Evolutionary conservation across 1,140 invertebrate species (phyloP).

Genomic region (Hirudo medicinalis): DNA sequence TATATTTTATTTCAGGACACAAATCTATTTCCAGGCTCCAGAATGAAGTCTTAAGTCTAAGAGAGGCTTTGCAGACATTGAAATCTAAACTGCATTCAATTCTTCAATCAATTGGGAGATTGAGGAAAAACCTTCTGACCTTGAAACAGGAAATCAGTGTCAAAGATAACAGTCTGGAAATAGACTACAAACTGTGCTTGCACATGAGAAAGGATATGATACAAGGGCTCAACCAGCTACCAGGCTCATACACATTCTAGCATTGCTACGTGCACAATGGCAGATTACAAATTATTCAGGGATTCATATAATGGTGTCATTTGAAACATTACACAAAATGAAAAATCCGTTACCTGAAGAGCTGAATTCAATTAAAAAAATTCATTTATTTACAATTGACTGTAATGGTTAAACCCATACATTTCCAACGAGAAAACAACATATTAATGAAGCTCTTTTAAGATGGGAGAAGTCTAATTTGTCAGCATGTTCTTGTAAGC

Average conservation of each 20-base stretch:
- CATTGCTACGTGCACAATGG: not conserved
- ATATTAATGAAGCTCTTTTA: not conserved
- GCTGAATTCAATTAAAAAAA: not conserved
- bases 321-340: not conserved
- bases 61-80: slow-evolving; percentile 37
- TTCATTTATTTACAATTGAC: slow-evolving; percentile 9
- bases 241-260: not conserved
- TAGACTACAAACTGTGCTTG: slow-evolving; percentile 80
- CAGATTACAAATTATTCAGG: not conserved
- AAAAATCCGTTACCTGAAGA: not conserved
- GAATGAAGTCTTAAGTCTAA: slow-evolving; percentile 39
- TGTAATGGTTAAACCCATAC: too few relatives aligned
- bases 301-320: not conserved
- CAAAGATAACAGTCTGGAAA: slow-evolving; percentile 77
- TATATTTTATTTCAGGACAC: not conserved
- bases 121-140: slow-evolving; percentile 63
- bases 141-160: slow-evolving; percentile 73
- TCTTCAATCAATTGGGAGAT: slow-evolving; percentile 53
- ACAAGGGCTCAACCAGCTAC: not conserved
- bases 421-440: too few relatives aligned
- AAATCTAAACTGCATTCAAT: slow-evolving; percentile 39
- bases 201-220: slow-evolving; percentile 57
- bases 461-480: not conserved
- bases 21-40: slow-evolving; percentile 32
- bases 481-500: slow-evolving; percentile 16